Evolutionary conservation across 1,140 invertebrate species (phyloP), one percentile per base, ranked within the genome.

Genomic region (Halesus radiatus): DNA sequence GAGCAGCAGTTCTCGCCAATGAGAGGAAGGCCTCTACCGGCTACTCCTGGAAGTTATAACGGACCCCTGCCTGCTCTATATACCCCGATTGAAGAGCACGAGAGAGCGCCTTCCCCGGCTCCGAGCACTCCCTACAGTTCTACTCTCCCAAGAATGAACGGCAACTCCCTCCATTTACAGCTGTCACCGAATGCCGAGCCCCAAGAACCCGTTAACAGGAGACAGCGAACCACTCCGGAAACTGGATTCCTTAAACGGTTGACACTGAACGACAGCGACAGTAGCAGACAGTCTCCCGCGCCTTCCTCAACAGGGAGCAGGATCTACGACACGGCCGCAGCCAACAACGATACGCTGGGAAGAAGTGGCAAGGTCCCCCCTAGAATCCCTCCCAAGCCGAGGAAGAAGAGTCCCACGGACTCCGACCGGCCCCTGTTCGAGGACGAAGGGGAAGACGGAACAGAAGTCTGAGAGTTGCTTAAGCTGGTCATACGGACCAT

Each of bases 361-460:
- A 84, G 90, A 84, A 87, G 90, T 86, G 88, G 89, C 4, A 96
- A 96, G 87, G 92, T 95, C 22, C 94, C 95, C 16, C 95, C 95
- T 0, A 91, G 94, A 85, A 94, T 94, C 32, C 94, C 94, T 10
- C 95, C 95, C 2, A 95, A 95, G 81, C 95, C 95, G 0, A 95
- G 95, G 85, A 94, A 94, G 89, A 95, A 94, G 84, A 87, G 87
- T 66, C 85, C 87, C 79, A 84, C 88, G 60, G 87, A 90, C 78
- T 83, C 87, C 72, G 91, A 88, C 83, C 92, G 91, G 80, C 94
- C 94, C 32, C 86, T 95, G 56, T 96, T 95, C 84, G 94, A 96
- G 84, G 95, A 96, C 85, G 95, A 96, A 88, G 94, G 94, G 13
- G 95, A 96, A 85, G 95, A 96, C 84, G 95, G 95, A 54, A 96